Evolutionary conservation across 2,888 invertebrate genomes (phyloP), one percentile per base, ranked within the genome.

Genomic region (Pandemis heparana): DNA sequence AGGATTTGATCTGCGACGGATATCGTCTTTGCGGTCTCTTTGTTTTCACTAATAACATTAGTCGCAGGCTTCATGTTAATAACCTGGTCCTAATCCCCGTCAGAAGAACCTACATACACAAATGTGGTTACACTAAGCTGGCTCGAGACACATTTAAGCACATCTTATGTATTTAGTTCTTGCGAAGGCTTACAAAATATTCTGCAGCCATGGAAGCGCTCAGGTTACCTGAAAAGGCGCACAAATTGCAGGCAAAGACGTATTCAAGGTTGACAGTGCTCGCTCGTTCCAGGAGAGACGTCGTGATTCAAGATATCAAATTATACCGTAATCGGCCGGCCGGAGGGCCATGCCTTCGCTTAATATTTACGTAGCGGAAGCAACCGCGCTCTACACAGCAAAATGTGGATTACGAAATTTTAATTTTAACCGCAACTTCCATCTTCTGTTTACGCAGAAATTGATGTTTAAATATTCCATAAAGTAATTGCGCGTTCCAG

Each of bases 261-360:
- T 87, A 90, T 92, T 92, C 89, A 89, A 83, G 83, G 84, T 85
- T 88, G 88, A 85, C 87, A 86, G 83, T 85, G 85, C 83, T 81
- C 86, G 83, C 85, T 87, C 85, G 83, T 86, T 85, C 82, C 83
- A 83, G 78, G 81, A 80, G 85, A 89, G 87, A 87, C 81, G 85
- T 80, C 80, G 86, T 88, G 89, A 89, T 92, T 92, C 91, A 89
- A 92, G 89, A 91, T 91, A 92, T 92, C 89, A 91, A 89, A 91
- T 92, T 91, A 91, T 90, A 84, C 89, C 86, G 87, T 91, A 92
- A 93, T 92, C 89, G 89, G 87, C 85, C 84, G 84, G 82, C 86
- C 85, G 84, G 81, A 83, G 81, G 84, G 80, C 85, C 78, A 78
- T 76, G 79, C 82, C 85, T 78, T 84, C 82, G 85, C 87, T 90